Conservation (phyloP, 2,113 vertebrate species). For the Tragelaphus imberbis region DNA sequence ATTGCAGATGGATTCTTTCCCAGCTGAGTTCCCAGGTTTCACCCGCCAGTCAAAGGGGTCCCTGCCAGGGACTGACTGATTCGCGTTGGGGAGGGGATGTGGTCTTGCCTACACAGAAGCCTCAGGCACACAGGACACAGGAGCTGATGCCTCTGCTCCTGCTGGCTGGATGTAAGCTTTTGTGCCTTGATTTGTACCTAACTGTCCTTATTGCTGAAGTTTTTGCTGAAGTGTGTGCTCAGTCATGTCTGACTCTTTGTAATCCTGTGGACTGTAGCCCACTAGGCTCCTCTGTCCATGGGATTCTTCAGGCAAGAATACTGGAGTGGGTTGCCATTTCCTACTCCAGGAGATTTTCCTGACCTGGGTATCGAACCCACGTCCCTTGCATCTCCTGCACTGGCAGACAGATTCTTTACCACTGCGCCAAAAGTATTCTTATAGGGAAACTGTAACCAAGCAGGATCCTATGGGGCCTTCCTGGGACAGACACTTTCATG, state of each 20-base stretch:
- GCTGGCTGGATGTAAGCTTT: accelerated
- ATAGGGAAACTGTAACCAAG: background rate
- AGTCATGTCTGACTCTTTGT: background rate
- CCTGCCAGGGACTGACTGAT: background rate
- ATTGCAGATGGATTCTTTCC: background rate
- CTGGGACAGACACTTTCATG: background rate
- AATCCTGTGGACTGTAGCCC: background rate
- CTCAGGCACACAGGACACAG: background rate
- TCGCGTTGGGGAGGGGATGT: background rate
- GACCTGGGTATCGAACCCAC: accelerated
- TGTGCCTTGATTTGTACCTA: background rate
- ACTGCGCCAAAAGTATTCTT: background rate
- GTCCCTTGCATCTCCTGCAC: background rate
- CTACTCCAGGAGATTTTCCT: background rate
- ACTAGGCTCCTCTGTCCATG: background rate
- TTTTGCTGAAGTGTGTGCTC: background rate
- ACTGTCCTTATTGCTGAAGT: background rate
- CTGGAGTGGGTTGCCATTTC: background rate
- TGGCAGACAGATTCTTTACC: background rate
- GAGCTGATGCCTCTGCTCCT: background rate
- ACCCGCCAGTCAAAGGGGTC: no score
- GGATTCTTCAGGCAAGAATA: background rate
- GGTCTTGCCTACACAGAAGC: background rate
- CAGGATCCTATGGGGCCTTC: background rate
- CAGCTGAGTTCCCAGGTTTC: background rate